phyloP scores from a whole-genome alignment of 2,797 vertebrate genomes.

The Rhabdophis nuchalis region DNA sequence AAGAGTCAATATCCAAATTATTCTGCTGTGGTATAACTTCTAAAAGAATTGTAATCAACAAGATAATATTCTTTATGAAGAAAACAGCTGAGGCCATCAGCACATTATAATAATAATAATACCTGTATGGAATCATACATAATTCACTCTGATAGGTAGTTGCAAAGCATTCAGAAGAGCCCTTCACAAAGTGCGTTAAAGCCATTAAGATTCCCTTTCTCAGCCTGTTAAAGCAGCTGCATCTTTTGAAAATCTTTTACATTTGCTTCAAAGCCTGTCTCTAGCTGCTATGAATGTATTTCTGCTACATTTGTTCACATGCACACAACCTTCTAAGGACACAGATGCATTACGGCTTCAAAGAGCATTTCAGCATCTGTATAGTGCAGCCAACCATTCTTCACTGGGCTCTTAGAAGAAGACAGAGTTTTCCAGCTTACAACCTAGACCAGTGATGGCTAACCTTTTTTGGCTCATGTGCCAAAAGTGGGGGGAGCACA shows the following conservation, averaged over 20 bases:
- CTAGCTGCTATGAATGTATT: not conserved
- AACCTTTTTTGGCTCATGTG: too few species aligned
- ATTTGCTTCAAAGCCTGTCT: not conserved
- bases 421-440: not conserved
- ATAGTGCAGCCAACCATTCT: not conserved
- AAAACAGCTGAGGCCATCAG: not conserved
- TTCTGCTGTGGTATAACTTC: not conserved
- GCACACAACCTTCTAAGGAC: not conserved
- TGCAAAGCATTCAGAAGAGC: not conserved
- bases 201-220: not conserved
- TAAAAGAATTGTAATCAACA: not conserved
- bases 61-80: not conserved
- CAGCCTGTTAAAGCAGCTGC: not conserved
- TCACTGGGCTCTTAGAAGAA: slow-evolving; percentile 6
- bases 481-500: too few species aligned
- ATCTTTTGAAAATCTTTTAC: not conserved
- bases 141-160: not conserved
- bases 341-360: not conserved
- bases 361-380: not conserved
- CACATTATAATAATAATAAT: not conserved
- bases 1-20: not conserved
- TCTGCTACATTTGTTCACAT: not conserved
- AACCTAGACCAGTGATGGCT: not conserved
- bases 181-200: not conserved
- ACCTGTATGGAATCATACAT: not conserved